Evolutionary conservation across 2,888 invertebrate genomes (phyloP).

Genomic region (Galeruca laticollis): DNA sequence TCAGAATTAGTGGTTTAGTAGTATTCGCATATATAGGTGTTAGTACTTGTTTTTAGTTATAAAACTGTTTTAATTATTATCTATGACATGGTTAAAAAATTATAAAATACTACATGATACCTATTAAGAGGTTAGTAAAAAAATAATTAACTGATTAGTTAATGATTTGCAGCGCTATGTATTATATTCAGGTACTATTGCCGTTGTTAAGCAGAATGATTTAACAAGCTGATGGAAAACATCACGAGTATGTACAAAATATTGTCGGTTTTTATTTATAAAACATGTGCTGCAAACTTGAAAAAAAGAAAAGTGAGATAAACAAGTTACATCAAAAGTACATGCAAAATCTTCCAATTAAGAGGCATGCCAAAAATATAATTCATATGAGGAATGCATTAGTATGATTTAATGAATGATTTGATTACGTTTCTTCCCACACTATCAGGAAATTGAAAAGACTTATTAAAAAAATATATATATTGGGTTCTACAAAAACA

Average conservation of each 20-base stretch:
- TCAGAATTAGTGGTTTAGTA: not conserved
- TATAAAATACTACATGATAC: conserved; percentile 13
- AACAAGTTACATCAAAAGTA: conserved; percentile 36
- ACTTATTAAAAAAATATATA: too few species aligned
- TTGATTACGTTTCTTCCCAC: too few species aligned
- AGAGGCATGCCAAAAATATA: conserved; percentile 21
- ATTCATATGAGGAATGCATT: not conserved
- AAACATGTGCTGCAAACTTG: conserved; percentile 55
- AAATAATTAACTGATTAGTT: conserved; percentile 1
- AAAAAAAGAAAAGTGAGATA: conserved; percentile 32
- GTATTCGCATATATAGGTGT: conserved; percentile 18
- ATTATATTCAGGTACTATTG: conserved; percentile 67
- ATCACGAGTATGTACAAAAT: conserved; percentile 46
- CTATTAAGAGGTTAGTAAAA: conserved; percentile 10
- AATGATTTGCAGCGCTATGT: conserved; percentile 55
- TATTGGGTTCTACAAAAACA: too few species aligned
- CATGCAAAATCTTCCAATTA: conserved; percentile 33
- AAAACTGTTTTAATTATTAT: conserved; percentile 4
- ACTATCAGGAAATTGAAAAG: too few species aligned
- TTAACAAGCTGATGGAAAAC: conserved; percentile 31
- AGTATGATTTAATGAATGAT: too few species aligned
- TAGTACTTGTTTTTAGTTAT: conserved; percentile 9
- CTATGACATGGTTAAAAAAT: conserved; percentile 25
- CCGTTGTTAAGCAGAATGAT: conserved; percentile 49
- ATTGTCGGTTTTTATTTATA: conserved; percentile 47